Conservation (phyloP, 64 coral and sea anemone genomes). For the Actinia equina region DNA sequence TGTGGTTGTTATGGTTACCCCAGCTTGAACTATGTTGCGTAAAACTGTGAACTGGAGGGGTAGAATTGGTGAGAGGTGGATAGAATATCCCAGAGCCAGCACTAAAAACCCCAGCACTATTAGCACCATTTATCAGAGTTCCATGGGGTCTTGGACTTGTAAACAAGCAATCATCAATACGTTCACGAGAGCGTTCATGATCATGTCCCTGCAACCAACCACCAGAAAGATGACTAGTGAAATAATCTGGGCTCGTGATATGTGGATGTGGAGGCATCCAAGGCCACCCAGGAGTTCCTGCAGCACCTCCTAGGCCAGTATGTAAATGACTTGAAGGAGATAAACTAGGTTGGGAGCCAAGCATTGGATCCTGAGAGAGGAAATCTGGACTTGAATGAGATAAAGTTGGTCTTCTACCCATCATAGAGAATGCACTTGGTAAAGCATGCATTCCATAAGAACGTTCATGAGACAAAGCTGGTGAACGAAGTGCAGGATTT, state of each 20-base stretch:
- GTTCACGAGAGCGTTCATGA: slow-evolving; percentile 71
- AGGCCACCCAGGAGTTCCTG: slow-evolving; percentile 57
- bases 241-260: slow-evolving; percentile 79
- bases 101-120: slow-evolving; percentile 62
- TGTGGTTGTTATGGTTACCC: slow-evolving; percentile 87
- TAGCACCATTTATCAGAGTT: slow-evolving; percentile 76
- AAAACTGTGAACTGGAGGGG: slow-evolving; percentile 81
- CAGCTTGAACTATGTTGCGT: slow-evolving; percentile 72
- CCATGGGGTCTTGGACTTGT: slow-evolving; percentile 36
- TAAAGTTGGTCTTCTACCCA: slow-evolving; percentile 85
- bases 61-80: slow-evolving; percentile 68
- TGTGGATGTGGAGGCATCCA: slow-evolving; percentile 91
- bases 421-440: slow-evolving; percentile 96
- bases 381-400: slow-evolving; percentile 57
- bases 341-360: slow-evolving; percentile 69
- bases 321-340: slow-evolving; percentile 83
- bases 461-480: slow-evolving; percentile 92
- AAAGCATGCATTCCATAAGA: slow-evolving; percentile 80
- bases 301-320: slow-evolving; percentile 49
- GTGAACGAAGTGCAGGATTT: slow-evolving; percentile 89
- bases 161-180: slow-evolving; percentile 70
- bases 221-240: slow-evolving; percentile 62
- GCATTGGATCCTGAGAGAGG: slow-evolving; percentile 84
- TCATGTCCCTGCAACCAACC: slow-evolving; percentile 74
- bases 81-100: slow-evolving; percentile 92